Evolutionary conservation across 2,797 vertebrate species (phyloP), one percentile per base, ranked within the genome.

Genomic region (Cetoscarus ocellatus): DNA sequence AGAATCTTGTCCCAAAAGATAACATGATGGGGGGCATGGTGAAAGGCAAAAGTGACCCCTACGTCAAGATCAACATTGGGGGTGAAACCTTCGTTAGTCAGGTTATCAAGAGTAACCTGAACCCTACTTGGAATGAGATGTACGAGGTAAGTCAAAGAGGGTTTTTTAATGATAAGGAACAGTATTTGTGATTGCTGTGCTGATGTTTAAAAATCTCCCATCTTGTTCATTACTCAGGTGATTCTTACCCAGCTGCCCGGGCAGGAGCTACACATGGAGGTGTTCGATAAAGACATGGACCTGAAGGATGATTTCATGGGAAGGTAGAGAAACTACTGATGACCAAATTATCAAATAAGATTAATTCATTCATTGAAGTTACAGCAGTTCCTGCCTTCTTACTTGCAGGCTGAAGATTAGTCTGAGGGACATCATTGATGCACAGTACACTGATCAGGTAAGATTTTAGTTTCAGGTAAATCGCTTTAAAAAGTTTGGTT

Each of bases 251-350:
- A 95, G 47, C 73, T 97, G 60, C 96, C 96, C 7, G 97, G 97
- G 67, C 97, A 98, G 87, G 97, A 97, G 10, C 85, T 98, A 42
- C 92, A 95, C 14, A 61, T 96, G 54, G 96, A 96, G 36, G 75
- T 97, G 56, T 96, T 96, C 54, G 97, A 98, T 82, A 97, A 97
- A 91, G 97, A 98, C 88, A 91, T 98, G 70, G 96, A 98, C 79
- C 91, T 93, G 90, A 96, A 96, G 81, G 97, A 98, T 54, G 97
- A 98, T 72, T 97, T 96, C 91, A 94, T 98, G 94, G 97, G 97
- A 80, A 95, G 97, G 97, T 92, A 77, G 11, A 45, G 8, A 94
- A 87, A 73, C 65, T 43, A 5, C 3, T 1, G 7, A 35, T 52
- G 10, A 58, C 38, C 17, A 0, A 18, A 7, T 59, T 0, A 8